These are phyloP conservation scores for Tenualosa thibaudeaui DNA, from an alignment of 2,797 vertebrate species.

Conservation along the genomic window DNA sequence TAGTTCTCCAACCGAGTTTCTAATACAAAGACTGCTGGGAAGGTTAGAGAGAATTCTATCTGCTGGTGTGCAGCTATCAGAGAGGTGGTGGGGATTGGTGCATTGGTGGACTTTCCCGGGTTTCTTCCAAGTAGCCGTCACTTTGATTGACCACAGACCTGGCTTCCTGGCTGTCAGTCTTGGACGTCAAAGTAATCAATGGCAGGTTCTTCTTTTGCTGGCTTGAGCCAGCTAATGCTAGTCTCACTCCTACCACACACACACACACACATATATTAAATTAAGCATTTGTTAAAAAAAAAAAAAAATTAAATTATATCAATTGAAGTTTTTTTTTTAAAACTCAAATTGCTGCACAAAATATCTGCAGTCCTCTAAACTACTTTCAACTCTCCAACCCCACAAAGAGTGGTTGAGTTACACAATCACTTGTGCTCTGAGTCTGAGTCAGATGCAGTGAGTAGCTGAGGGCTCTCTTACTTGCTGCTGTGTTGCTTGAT, in stretches of 20 bases:
- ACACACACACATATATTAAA: neutral
- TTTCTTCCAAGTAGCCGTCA: neutral
- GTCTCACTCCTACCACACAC: conserved; percentile 69
- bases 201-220: conserved; percentile 84
- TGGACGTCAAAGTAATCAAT: conserved; percentile 98
- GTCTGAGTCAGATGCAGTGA: neutral
- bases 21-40: neutral
- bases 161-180: conserved; percentile 72
- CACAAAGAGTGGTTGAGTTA: neutral
- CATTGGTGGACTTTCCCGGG: neutral
- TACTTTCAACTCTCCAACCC: neutral
- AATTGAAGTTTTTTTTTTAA: too few species aligned
- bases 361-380: neutral
- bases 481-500: conserved; percentile 88
- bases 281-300: neutral
- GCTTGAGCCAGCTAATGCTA: conserved; percentile 78
- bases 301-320: too few species aligned
- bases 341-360: neutral
- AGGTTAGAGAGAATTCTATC: neutral
- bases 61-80: neutral
- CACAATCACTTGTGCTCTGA: neutral
- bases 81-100: neutral
- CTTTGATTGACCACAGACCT: neutral
- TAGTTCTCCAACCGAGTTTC: neutral
- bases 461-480: conserved; percentile 66